Evolutionary conservation across 2,888 invertebrate species (phyloP).

Genomic region (Dilophus febrilis): DNA sequence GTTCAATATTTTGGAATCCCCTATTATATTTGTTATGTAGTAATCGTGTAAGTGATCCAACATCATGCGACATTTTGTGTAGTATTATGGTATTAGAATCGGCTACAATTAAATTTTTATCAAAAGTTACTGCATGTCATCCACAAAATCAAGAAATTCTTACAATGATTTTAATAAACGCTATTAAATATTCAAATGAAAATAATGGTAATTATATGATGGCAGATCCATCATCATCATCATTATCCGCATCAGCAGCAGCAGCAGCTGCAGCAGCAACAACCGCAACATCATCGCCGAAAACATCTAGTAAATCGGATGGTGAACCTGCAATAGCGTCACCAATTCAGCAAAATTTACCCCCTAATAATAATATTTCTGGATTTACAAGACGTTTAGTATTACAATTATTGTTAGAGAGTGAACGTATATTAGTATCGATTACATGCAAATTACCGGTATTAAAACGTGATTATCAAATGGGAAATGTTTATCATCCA

Average conservation of each 20-base stretch:
- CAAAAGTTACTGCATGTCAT: slow-evolving; percentile 71
- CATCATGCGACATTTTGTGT: background rate
- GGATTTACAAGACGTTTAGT: slow-evolving; percentile 78
- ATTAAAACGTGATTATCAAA: slow-evolving; percentile 21
- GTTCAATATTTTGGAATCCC: slow-evolving; percentile 73
- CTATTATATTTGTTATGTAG: slow-evolving; percentile 58
- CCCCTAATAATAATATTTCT: slow-evolving; percentile 26
- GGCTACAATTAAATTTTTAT: slow-evolving; percentile 64
- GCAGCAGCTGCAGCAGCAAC: slow-evolving; percentile 10
- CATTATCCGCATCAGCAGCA: background rate
- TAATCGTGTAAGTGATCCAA: slow-evolving; percentile 28
- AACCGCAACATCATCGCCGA: too few relatives aligned
- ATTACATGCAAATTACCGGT: slow-evolving; percentile 34
- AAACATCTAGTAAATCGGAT: too few relatives aligned
- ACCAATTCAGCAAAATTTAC: background rate
- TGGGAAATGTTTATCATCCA: slow-evolving; percentile 37
- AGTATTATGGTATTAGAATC: slow-evolving; percentile 47
- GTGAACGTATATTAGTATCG: slow-evolving; percentile 65
- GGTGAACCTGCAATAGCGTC: too few relatives aligned
- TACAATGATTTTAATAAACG: slow-evolving; percentile 47
- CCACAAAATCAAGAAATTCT: slow-evolving; percentile 67
- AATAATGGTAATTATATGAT: slow-evolving; percentile 13
- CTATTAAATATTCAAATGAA: slow-evolving; percentile 18
- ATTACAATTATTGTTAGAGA: slow-evolving; percentile 69
- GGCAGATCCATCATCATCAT: background rate